Percentiles rank a stretch among this genome's conserved stretches.
phyloP scores from a whole-genome alignment of 2,113 vertebrate species.

The Nothoprocta pentlandii region DNA sequence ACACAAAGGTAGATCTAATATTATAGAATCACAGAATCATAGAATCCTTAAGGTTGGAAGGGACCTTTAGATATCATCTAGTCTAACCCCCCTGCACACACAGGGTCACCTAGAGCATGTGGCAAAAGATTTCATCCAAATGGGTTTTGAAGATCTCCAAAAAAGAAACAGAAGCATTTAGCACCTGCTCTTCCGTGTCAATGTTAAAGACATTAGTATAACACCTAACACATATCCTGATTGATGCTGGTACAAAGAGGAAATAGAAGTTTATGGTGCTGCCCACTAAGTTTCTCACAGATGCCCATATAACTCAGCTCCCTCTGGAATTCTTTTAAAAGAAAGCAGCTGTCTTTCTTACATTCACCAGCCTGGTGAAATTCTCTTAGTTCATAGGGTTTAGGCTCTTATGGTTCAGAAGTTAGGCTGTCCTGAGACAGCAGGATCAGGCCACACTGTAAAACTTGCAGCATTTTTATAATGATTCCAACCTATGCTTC shows the following conservation, averaged over 20 bases:
- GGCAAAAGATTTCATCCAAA: no score
- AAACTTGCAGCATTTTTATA: constrained; percentile 19
- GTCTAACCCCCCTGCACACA: no score
- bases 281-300: neutral
- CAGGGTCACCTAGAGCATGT: no score
- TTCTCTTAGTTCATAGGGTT: neutral
- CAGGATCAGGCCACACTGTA: neutral
- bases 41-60: no score
- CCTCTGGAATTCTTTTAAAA: neutral
- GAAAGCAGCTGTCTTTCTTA: neutral
- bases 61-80: no score
- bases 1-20: neutral
- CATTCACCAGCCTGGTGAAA: neutral
- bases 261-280: neutral
- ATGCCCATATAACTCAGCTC: neutral
- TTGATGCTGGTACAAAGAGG: neutral
- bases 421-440: neutral
- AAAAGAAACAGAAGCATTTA: neutral
- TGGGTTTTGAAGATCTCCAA: no score
- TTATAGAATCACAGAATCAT: neutral
- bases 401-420: neutral
- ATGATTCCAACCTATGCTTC: neutral
- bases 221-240: neutral
- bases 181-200: neutral
- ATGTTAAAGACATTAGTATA: neutral